These are phyloP conservation scores for Notolabrus celidotus DNA, from an alignment of 2,797 vertebrate species.

Conservation along the genomic window DNA sequence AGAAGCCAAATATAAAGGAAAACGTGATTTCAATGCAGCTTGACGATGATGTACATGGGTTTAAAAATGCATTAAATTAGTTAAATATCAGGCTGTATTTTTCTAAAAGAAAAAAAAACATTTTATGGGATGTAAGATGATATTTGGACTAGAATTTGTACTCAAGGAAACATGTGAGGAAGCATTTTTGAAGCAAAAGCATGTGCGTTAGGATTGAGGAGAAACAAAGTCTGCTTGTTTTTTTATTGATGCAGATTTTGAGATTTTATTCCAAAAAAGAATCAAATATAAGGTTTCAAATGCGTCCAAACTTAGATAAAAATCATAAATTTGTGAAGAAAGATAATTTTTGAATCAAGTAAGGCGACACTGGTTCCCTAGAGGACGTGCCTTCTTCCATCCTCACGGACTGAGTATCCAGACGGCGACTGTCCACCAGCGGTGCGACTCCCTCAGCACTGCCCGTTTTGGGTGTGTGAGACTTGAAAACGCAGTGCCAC, in stretches of 20 bases:
- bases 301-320: not conserved
- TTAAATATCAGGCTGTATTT: not conserved
- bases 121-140: no score
- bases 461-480: conserved; percentile 33
- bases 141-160: not conserved
- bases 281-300: not conserved
- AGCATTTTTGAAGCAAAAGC: not conserved
- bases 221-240: not conserved
- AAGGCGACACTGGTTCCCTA: conserved; percentile 25
- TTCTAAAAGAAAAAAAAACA: no score
- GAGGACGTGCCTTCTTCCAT: conserved; percentile 15
- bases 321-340: not conserved
- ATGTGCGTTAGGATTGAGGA: no score
- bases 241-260: no score
- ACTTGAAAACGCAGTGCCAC: not conserved
- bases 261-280: no score
- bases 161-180: not conserved
- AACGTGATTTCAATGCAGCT: not conserved
- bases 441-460: conserved; percentile 18
- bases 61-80: not conserved
- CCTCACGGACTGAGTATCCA: conserved; percentile 13
- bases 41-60: not conserved
- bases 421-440: conserved; percentile 38
- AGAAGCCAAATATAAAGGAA: not conserved
- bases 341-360: not conserved